Evolutionary conservation across 2,888 invertebrate species (phyloP), one percentile per base, ranked within the genome.

Genomic region (Acrobeloides nanus): DNA sequence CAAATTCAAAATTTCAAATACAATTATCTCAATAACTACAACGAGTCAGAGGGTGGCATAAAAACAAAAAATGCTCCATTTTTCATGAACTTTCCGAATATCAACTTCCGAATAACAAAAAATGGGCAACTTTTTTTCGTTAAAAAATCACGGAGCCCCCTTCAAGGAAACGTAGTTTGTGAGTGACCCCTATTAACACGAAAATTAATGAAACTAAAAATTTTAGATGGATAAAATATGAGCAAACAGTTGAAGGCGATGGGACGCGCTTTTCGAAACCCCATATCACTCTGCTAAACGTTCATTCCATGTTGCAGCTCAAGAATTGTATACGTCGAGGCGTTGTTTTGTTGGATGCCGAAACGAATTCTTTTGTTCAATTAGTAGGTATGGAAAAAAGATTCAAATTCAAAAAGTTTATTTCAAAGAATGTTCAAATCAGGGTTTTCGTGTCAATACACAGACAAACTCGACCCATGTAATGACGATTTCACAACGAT

Each of bases 181-280:
- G n/a, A n/a, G n/a, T n/a, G n/a, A 12, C 12, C 12, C n/a, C 12
- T 10, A 12, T 4, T 17, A 43, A 43, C n/a, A 21, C 20, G 2
- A 34, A 34, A 34, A 15, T 10, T 4, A 3, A 41, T 6, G 38
- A 38, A 29, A 10, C 12, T 3, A 17, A 41, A 10, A 20, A 43
- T 26, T 61, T 3, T 61, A 78, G 78, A 55, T 79, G 78, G 78
- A 74, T 78, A 27, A 78, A 78, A 58, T 78, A 77, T 12, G n/a
- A 79, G 61, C 79, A 79, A 61, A 76, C 76, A 55, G 77, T 79
- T n/a, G 79, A 79, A 61, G 78, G 78, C 51, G 77, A 76, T 2
- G 77, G 77, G n/a, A 76, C 76, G 50, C 63, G 79, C 32, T 79
- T 79, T 75, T 76, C 76, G n/a, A 78, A 79, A 58, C 79, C 79